Percentiles rank a stretch among this genome's conserved stretches.
Evolutionary conservation across 2,113 vertebrate genomes (phyloP).

Genomic region (Todiramphus saurophagus): DNA sequence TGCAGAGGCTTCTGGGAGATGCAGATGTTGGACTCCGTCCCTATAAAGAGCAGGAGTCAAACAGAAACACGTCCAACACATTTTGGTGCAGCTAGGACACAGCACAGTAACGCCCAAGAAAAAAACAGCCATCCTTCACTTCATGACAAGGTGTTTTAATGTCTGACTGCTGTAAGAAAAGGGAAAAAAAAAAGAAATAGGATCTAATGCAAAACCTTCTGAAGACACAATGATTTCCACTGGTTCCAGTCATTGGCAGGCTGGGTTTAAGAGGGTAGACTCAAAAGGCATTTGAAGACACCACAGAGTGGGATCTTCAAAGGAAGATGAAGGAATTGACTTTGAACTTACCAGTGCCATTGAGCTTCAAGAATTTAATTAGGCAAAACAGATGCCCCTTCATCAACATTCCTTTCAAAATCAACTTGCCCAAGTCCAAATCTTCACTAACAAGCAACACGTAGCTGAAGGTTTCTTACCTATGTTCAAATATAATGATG

Average conservation of each 20-base stretch:
- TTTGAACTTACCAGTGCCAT: background rate
- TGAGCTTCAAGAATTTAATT: background rate
- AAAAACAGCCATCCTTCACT: background rate
- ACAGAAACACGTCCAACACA: background rate
- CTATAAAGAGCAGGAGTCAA: background rate
- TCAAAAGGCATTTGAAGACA: background rate
- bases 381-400: background rate
- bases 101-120: background rate
- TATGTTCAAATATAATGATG: background rate
- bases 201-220: background rate
- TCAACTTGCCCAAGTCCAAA: background rate
- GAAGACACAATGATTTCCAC: background rate
- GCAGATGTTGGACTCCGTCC: background rate
- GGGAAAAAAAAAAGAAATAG: background rate
- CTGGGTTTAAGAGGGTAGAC: background rate
- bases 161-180: background rate
- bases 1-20: background rate
- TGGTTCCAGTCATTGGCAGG: background rate
- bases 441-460: background rate
- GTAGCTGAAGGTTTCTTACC: background rate
- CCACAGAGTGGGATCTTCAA: background rate
- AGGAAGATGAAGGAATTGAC: background rate
- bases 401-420: background rate
- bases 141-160: background rate
- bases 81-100: background rate